Conservation (phyloP, 2,113 vertebrate genomes). For the Upupa epops region DNA sequence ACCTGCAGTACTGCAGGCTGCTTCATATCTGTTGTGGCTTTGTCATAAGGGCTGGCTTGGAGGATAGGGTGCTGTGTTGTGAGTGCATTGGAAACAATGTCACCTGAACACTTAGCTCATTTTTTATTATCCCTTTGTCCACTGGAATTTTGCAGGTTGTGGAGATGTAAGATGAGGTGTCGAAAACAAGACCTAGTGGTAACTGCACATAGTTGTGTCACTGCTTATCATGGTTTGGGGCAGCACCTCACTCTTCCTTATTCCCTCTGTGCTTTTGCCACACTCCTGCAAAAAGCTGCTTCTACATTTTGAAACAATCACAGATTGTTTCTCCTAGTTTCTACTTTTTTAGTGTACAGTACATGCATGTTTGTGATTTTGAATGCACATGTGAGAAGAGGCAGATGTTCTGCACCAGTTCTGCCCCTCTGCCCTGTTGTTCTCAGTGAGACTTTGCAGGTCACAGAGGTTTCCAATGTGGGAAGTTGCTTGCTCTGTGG, state of each 20-base stretch:
- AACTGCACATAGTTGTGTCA: background rate
- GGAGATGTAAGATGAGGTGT: background rate
- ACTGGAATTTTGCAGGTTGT: background rate
- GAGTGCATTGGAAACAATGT: accelerated
- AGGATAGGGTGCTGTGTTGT: background rate
- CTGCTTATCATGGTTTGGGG: accelerated
- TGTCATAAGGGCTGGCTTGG: accelerated
- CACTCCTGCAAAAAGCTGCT: background rate
- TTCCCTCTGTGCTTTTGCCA: background rate
- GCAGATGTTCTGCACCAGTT: background rate
- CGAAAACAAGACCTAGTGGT: accelerated
- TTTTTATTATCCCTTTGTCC: background rate
- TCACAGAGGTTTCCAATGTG: accelerated
- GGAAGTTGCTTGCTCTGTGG: background rate
- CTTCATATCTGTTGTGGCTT: accelerated
- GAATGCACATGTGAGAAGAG: accelerated
- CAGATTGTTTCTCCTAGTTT: accelerated
- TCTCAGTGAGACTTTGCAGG: background rate
- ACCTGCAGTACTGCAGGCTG: background rate
- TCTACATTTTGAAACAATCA: background rate
- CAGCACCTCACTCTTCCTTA: background rate
- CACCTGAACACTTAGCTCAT: background rate
- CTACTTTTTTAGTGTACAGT: background rate
- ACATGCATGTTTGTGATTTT: accelerated
- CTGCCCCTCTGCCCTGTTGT: accelerated